Conservation (phyloP, 1,140 invertebrate genomes). For the Drosophila asahinai region DNA sequence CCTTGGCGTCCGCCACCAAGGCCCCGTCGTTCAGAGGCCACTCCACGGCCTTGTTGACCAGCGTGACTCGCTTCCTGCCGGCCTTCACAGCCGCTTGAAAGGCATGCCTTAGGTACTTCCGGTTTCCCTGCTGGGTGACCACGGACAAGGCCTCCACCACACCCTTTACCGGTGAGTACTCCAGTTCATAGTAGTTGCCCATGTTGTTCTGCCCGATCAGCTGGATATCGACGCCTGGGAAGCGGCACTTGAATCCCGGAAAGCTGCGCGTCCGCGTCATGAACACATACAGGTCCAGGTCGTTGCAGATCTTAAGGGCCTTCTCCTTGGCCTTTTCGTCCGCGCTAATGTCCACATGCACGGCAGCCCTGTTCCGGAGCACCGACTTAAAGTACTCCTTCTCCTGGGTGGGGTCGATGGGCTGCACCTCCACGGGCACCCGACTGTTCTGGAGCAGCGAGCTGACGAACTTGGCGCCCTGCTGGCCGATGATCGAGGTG, state of each 20-base stretch:
- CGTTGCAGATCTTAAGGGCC: slow-evolving; percentile 58
- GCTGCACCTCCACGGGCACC: slow-evolving; percentile 64
- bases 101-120: slow-evolving; percentile 51
- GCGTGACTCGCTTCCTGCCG: slow-evolving; percentile 49
- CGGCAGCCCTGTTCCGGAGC: slow-evolving; percentile 61
- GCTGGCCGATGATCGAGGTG: slow-evolving; percentile 54
- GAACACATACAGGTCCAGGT: slow-evolving; percentile 66
- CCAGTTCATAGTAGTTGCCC: slow-evolving; percentile 69
- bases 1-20: slow-evolving; percentile 36
- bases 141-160: slow-evolving; percentile 74
- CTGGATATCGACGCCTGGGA: slow-evolving; percentile 60
- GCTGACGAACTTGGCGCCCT: slow-evolving; percentile 62
- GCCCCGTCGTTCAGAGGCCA: slow-evolving; percentile 68
- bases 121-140: slow-evolving; percentile 10
- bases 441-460: slow-evolving; percentile 55
- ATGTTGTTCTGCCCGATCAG: slow-evolving; percentile 70
- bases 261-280: slow-evolving; percentile 59
- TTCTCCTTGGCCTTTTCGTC: slow-evolving; percentile 55
- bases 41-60: slow-evolving; percentile 60
- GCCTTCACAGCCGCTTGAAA: slow-evolving; percentile 36
- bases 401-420: slow-evolving; percentile 37
- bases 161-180: slow-evolving; percentile 70
- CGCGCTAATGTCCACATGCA: slow-evolving; percentile 63
- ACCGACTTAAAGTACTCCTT: slow-evolving; percentile 68
- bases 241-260: slow-evolving; percentile 65